Conservation (phyloP, 2,113 vertebrate species). For the Acrocephalus kingi region DNA sequence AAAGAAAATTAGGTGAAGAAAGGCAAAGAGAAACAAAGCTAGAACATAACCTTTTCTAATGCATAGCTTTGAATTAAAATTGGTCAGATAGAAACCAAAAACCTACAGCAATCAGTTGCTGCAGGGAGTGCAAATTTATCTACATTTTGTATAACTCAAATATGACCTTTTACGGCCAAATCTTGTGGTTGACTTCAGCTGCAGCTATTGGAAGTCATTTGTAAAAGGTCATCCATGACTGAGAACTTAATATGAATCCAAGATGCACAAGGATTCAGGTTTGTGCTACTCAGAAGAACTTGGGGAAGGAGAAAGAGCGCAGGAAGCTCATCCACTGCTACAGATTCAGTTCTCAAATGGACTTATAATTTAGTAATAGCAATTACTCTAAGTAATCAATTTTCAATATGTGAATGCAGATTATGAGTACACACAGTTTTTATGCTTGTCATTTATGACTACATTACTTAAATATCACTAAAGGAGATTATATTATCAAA, state of each 20-base stretch:
- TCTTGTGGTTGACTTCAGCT: constrained; percentile 67
- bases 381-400: background rate
- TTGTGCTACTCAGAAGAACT: background rate
- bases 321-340: background rate
- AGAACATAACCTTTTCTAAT: constrained; percentile 50
- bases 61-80: constrained; percentile 51
- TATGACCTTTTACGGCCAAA: constrained; percentile 66
- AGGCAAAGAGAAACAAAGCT: constrained; percentile 21
- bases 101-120: constrained; percentile 46
- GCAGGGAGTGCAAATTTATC: constrained; percentile 61
- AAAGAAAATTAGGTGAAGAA: background rate
- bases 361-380: background rate
- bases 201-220: constrained; percentile 73
- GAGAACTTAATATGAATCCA: constrained; percentile 50
- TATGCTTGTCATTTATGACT: background rate
- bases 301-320: background rate
- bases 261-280: background rate
- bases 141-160: constrained; percentile 55
- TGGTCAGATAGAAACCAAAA: constrained; percentile 41
- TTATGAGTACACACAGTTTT: background rate
- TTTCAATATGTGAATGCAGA: background rate
- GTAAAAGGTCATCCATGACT: constrained; percentile 73
- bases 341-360: background rate
- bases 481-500: background rate
- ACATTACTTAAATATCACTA: background rate